Base-by-base conservation (phyloP, 2,888 invertebrate species). In the Artemia sinica region DNA sequence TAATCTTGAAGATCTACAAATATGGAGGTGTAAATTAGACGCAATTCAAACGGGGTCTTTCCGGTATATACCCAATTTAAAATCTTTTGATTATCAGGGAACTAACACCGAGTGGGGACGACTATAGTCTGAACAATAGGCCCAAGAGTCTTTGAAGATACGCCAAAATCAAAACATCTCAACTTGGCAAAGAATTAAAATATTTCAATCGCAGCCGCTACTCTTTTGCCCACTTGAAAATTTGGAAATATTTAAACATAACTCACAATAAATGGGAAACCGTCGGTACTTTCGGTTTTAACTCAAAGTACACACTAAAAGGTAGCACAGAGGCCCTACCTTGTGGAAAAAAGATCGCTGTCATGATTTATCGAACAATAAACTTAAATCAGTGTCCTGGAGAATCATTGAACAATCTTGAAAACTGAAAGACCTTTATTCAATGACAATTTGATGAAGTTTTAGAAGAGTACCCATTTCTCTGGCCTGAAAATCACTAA, bases 401-500 rank as follows among this genome's bases (percentile, higher is more conserved):
- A 58, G 58, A 58, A 18, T 58, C 58, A 8, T 14, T 58, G 58
- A 58, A 14, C n/a, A 58, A 58, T 18, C 58, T 58, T 10, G 58
- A 14, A 18, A 58, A 58, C 18, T 18, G 8, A n/a, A 18, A 14
- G 58, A 8, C n/a, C 58, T 58, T 58, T 18, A 58, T 58, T 10
- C n/a, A n/a, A 58, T n/a, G n/a, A n/a, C 58, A 58, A 58, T 10
- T n/a, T 58, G 8, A 8, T 58, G 58, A 58, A 8, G 18, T 18
- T 9, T 18, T 58, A n/a, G 58, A 58, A 58, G 58, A 58, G 10
- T n/a, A n/a, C 9, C 9, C 58, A 58, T 18, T 58, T 9, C 8
- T 10, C 8, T 88, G 88, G n/a, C n/a, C 49, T 81, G 91, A 68
- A 81, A 83, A 69, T 83, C 86, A 50, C 78, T 91, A 72, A 84